Evolutionary conservation across 2,113 vertebrate genomes (phyloP), one percentile per base, ranked within the genome.

Genomic region (Dunckerocampus dactyliophorus): DNA sequence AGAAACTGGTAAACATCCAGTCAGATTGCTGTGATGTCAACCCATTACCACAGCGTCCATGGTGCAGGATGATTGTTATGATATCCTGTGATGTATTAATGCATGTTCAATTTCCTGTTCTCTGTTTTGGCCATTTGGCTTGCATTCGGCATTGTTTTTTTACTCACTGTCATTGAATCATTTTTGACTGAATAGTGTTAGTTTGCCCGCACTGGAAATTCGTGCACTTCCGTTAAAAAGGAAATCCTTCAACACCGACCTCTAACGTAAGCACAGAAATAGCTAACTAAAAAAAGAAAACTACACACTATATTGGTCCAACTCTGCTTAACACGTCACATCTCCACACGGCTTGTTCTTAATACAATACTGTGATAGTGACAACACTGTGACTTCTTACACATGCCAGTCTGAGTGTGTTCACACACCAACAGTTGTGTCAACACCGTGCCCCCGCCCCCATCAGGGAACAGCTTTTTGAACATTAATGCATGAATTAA

Each of bases 311-410:
- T 20, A 10, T 48, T 10, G 47, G 1, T 48, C n/a, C 8, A 19
- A 10, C 20, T n/a, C n/a, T 19, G 17, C n/a, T 20, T 8, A 11
- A 8, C 47, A 48, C 47, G 1, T 24, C 48, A 3, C 48, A 50
- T 22, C 48, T 50, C 20, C 48, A 22, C 48, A 50, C 20, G 8
- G 16, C 15, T 52, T 24, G 22, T 31, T 52, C 8, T 52, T 24
- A 16, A 52, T 16, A 16, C 8, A 50, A 14, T 21, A 52, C 22
- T 52, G 51, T 53, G 24, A 53, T 16, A 53, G 51, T 53, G 28
- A 53, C 22, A 53, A 8, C 51, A 31, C 51, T 31, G 51, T 34
- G 51, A 53, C 51, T 34, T 51, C 48, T 50, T 52, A 16, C 13
- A 52, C 22, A 34, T 31, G 9, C 28, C 24, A 53, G 13, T 28